phyloP scores from a whole-genome alignment of 2,888 invertebrate genomes.

The Nesidiocoris tenuis region DNA sequence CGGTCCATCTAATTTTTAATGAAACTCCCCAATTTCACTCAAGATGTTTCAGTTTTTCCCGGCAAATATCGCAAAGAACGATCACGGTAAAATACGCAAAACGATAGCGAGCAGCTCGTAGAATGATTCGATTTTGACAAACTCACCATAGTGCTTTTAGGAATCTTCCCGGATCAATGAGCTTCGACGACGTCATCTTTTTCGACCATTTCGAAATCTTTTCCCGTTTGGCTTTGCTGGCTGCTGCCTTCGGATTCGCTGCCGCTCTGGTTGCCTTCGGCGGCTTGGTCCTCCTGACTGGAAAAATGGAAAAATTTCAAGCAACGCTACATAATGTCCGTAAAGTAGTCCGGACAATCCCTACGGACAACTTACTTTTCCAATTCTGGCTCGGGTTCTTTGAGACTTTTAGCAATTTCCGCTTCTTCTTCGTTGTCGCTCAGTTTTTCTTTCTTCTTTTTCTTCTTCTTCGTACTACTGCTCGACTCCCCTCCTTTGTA shows the following conservation, averaged over 20 bases:
- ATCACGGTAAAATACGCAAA: too few species aligned
- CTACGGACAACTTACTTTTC: constrained; percentile 29
- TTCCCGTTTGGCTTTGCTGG: constrained; percentile 76
- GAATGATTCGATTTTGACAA: too few species aligned
- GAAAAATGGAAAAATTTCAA: neutral
- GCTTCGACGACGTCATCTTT: constrained; percentile 54
- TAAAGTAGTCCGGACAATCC: too few species aligned
- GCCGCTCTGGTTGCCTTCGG: constrained; percentile 56
- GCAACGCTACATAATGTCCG: too few species aligned
- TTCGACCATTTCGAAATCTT: constrained; percentile 86
- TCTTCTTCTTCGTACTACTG: constrained; percentile 64
- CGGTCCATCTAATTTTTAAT: too few species aligned
- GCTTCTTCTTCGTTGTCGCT: constrained; percentile 72
- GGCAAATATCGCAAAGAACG: too few species aligned
- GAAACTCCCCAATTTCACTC: too few species aligned
- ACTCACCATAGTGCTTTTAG: neutral
- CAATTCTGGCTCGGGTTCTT: constrained; percentile 29
- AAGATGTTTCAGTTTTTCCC: too few species aligned
- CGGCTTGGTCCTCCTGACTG: constrained; percentile 24
- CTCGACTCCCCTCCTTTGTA: constrained; percentile 62
- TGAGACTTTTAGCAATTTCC: constrained; percentile 33
- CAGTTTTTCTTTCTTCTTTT: constrained; percentile 76
- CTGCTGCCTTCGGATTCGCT: constrained; percentile 76
- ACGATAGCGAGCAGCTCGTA: too few species aligned
- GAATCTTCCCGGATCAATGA: constrained; percentile 10